Evolutionary conservation across 2,888 invertebrate species (phyloP), one percentile per base, ranked within the genome.

Genomic region (Antheraea assamensis): DNA sequence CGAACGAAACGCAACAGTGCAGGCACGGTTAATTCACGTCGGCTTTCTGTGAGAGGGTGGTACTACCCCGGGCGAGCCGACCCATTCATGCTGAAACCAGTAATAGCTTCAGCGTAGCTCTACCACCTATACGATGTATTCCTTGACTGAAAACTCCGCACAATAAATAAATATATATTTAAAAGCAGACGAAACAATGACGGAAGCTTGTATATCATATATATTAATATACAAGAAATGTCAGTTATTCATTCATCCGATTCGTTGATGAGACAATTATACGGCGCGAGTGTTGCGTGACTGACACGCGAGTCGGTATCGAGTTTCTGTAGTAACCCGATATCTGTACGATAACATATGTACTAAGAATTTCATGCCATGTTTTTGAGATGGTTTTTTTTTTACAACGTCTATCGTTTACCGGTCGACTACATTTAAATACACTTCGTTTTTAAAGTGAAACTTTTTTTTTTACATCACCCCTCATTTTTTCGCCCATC

Each of bases 281-380:
- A 35, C 68, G 68, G 68, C 35, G 68, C 68, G 68, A 68, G 35
- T 68, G 35, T 31, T 72, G 76, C 76, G 74, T 74, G 74, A 72
- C 73, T 72, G 71, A 71, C 66, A 71, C 61, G 47, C 71, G 72
- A 64, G 75, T 71, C 31, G 49, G 72, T 72, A 47, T 75, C 72
- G 72, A 71, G 72, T 75, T 75, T 71, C 76, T 68, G 35, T 74
- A 71, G 76, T 76, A 74, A 76, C 66, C 27, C 75, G 72, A 74
- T 72, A 74, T 27, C n/a, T 4, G 3, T 13, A 35, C n/a, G 35
- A 68, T 35, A n/a, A 35, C 35, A 31, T 68, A n/a, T 68, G 68
- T 68, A 68, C 8, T n/a, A 68, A n/a, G 35, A 68, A 68, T 68
- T 68, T 68, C 35, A 68, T 68, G 68, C 35, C 68, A 68, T 68